phyloP scores from a whole-genome alignment of 2,113 vertebrate genomes.

The Toxotes chatareus region DNA sequence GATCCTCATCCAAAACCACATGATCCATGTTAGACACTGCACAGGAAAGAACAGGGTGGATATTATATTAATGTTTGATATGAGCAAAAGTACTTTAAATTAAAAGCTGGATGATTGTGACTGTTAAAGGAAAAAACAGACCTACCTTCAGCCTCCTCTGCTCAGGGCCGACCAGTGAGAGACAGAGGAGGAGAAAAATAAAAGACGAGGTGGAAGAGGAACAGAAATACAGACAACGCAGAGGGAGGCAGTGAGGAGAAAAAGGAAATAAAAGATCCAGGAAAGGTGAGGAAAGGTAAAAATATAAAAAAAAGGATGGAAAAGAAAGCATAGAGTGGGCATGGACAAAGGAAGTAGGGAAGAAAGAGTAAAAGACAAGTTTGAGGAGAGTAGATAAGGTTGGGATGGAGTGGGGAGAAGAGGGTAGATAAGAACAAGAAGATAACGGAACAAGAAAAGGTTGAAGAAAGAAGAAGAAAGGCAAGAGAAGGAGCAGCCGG shows the following conservation, averaged over 20 bases:
- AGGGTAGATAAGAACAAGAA: no score
- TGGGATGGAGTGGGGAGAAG: not conserved
- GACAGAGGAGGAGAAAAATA: constrained; percentile 67
- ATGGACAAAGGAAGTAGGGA: not conserved
- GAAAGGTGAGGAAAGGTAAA: constrained; percentile 62
- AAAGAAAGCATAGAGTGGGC: not conserved
- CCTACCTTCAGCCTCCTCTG: constrained; percentile 96
- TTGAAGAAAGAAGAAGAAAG: no score
- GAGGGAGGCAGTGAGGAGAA: not conserved
- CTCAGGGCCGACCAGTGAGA: constrained; percentile 66
- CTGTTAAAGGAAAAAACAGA: not conserved
- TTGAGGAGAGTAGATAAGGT: not conserved
- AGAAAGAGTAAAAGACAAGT: not conserved
- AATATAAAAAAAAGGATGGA: constrained; percentile 60
- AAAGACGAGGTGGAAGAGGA: constrained; percentile 1
- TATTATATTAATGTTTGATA: no score
- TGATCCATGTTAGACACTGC: constrained; percentile 91
- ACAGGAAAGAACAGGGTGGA: not conserved
- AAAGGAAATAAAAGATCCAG: constrained; percentile 69
- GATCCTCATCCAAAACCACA: constrained; percentile 91
- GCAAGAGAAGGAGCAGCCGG: not conserved
- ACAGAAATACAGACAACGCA: not conserved
- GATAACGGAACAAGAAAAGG: no score
- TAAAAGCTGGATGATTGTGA: not conserved
- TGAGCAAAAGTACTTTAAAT: not conserved